These are phyloP conservation scores for Plagiodera versicolora DNA, from an alignment of 2,888 invertebrate genomes.

Conservation along the genomic window DNA sequence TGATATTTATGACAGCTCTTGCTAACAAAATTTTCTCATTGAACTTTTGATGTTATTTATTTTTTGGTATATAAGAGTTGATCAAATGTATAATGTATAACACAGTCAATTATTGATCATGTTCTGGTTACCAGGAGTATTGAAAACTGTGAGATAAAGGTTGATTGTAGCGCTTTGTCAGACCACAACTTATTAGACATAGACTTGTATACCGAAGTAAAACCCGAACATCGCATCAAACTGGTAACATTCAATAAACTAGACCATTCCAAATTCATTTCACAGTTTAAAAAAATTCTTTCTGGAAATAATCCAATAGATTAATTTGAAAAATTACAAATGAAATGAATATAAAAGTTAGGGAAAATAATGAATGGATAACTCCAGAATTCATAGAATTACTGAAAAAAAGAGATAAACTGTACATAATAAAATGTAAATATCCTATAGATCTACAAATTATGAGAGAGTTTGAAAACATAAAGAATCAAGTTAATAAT, in stretches of 20 bases:
- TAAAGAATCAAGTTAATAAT: not conserved
- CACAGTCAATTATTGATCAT: constrained; percentile 9
- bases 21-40: too few species aligned
- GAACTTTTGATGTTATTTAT: too few species aligned
- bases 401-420: constrained; percentile 11
- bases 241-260: constrained; percentile 1
- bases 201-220: constrained; percentile 6
- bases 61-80: too few species aligned
- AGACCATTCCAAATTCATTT: constrained; percentile 8
- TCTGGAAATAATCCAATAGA: constrained; percentile 1
- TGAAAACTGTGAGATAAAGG: constrained; percentile 3
- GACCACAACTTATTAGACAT: constrained; percentile 7
- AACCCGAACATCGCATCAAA: not conserved
- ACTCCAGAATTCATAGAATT: constrained; percentile 6
- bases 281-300: constrained; percentile 6
- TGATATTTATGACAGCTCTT: too few species aligned
- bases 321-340: constrained; percentile 7
- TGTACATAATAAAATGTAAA: not conserved
- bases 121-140: constrained; percentile 5
- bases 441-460: not conserved
- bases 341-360: constrained; percentile 1
- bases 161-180: constrained; percentile 11
- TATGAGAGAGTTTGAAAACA: not conserved
- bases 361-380: constrained; percentile 9
- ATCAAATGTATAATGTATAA: too few species aligned